Evolutionary conservation across 2,888 invertebrate genomes (phyloP), one percentile per base, ranked within the genome.

Genomic region (Idaea aversata): DNA sequence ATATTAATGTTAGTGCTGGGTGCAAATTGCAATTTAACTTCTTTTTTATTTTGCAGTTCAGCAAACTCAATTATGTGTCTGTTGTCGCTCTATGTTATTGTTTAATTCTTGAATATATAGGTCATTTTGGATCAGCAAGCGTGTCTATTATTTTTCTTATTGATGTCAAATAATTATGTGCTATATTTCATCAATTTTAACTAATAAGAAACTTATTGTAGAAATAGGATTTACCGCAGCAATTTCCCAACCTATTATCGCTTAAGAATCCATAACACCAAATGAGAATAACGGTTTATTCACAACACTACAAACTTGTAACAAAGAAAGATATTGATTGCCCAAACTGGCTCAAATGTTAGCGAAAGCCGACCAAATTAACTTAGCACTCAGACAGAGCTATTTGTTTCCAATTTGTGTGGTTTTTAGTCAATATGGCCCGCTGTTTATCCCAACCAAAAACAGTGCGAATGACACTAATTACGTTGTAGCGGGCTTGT

Each of bases 391-490:
- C 83, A 75, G 74, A 79, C 81, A 80, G 81, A 82, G 88, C 88
- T 85, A 90, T 90, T 91, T 89, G 88, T 83, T 86, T 84, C 90
- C 89, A 91, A 92, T 90, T 91, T 90, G 88, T 87, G 82, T 59
- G 77, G 78, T 79, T 71, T 81, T 73, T 85, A 88, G 86, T 90
- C 91, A 91, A 86, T 87, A 83, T 88, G 82, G 82, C 77, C 83
- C 83, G 81, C 85, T 91, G 90, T 91, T 91, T 87, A 92, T 92
- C 92, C 90, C 90, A 81, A 88, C 88, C 89, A 87, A 89, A 90
- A 91, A 90, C 82, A 90, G 90, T 91, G 90, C 90, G 86, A 91
- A 91, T 88, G 91, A 90, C 90, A 90, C 93, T 92, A 92, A 93
- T 91, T 90, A 91, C 79, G 85, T 77, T 87, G 82, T 91, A 81